Evolutionary conservation across 2,888 invertebrate species (phyloP), one percentile per base, ranked within the genome.

Genomic region (Drosophila recens): DNA sequence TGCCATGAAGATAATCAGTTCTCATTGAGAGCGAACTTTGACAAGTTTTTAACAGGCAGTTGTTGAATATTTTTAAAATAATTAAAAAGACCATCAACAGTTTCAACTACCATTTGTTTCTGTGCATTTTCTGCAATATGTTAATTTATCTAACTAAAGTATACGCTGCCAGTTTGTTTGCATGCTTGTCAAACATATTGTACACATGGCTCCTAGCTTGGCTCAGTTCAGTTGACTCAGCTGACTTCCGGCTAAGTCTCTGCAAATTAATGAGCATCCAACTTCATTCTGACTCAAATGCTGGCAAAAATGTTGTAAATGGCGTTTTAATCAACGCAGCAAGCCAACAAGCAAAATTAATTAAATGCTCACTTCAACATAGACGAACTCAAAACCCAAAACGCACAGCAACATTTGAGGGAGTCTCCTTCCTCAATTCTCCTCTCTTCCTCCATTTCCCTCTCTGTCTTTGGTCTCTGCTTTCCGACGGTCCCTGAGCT

Each of bases 341-440:
- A 72, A 63, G 72, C 68, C 80, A 75, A 75, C 81, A 80, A 79
- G 75, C 74, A 65, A 75, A 85, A 84, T 84, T 84, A 84, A 84
- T 84, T 84, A 85, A 87, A 82, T 85, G 73, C 64, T 87, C 76
- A 72, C 69, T 87, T 80, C 68, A 72, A 66, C 46, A 34, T 46
- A 56, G 42, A 8, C 43, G 23, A 13, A 36, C 2, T 30, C 43
- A 36, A 13, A 36, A 11, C 8, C 48, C 36, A 34, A 49, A 51
- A 42, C 30, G 27, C 27, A 8, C 58, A 53, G 20, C 34, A 36
- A 3, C 57, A 49, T 34, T 45, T 38, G 11, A 17, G 17, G 30
- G 49, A 27, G 48, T 20, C 17, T 2, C 27, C 33, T 10, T 8
- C n/a, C 42, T 9, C 17, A 40, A 33, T 17, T 15, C 34, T 6